Base-by-base conservation (phyloP, 37 sponge, comb jelly and placozoan species). In the Cladorhizidae sp. region DNA sequence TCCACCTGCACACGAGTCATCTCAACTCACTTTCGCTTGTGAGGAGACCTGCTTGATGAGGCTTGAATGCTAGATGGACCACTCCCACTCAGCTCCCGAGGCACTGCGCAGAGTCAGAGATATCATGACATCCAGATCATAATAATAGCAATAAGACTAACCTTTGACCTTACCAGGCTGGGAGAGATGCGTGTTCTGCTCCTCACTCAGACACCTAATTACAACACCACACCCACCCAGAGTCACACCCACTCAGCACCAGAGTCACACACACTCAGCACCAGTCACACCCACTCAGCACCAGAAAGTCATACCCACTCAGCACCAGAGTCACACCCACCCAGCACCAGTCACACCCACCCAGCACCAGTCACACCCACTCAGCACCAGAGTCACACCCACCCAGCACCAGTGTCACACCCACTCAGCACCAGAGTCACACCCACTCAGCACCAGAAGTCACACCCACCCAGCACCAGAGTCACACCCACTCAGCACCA, bases 1-100 rank as follows among this genome's bases (percentile, higher is more conserved):
- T 20, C 54, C 8, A 35, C 18, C 2, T 21, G 22, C 17, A 2
- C 23, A 33, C 21, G 12, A 29, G 35, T 1, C 11, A 58, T 9
- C 23, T 11, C 17, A 22, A 64, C 80, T 79, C 6, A 79, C 80
- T 79, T 67, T 79, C 69, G 67, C 33, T 67, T 67, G 37, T 50
- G 68, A 41, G 80, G 80, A 20, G 80, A 79, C 23, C 9, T 61
- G 62, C 25, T 1, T 40, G n/a, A 11, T 25, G 23, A n/a, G 43
- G 64, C 33, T 29, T 2, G 50, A 25, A 21, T 23, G 40, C n/a
- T 32, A 3, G 50, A 28, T 64, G 31, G 9, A 73, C 54, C 36
- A 45, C 49, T 9, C 11, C 32, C 35, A 65, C 31, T 7, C 11
- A 32, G 7, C 32, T 32, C 67, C 36, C 67, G 2, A 65, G 36